Percentiles rank a stretch among this genome's conserved stretches.
Evolutionary conservation across 2,113 vertebrate species (phyloP).

Genomic region (Neoarius graeffei): DNA sequence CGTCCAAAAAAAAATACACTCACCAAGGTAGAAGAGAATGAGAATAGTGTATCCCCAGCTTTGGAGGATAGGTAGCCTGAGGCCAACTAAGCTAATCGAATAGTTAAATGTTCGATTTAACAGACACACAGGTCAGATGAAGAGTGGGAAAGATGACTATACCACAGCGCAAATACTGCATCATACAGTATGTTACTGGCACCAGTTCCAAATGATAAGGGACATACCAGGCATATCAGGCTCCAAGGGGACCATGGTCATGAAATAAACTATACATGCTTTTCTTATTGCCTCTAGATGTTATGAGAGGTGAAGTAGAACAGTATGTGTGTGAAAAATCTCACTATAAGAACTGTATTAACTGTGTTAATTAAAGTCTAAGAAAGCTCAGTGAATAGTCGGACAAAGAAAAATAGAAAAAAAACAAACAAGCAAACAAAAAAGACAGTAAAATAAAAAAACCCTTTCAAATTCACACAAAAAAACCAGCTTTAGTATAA

Average conservation of each 20-base stretch:
- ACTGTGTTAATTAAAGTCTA: not conserved
- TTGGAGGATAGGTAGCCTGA: not conserved
- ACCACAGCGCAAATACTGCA: not conserved
- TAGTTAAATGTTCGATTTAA: not conserved
- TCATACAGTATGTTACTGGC: not conserved
- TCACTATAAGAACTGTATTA: not conserved
- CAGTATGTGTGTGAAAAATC: not conserved
- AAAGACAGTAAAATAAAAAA: not conserved
- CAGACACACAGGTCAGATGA: not conserved
- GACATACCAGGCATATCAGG: not conserved
- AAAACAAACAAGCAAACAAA: not conserved
- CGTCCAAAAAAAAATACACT: not conserved
- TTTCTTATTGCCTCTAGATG: not conserved
- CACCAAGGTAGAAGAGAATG: not conserved
- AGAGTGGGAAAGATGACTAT: not conserved
- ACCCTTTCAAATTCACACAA: not conserved
- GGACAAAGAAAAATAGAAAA: not conserved
- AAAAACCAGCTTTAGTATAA: not conserved
- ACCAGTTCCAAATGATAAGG: not conserved
- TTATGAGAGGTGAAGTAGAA: not conserved
- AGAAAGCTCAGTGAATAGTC: not conserved
- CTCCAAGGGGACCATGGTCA: not conserved
- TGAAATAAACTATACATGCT: not conserved
- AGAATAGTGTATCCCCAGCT: not conserved
- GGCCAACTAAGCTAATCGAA: not conserved